Conservation (phyloP, 2,113 vertebrate species). For the Tragelaphus buxtoni region DNA sequence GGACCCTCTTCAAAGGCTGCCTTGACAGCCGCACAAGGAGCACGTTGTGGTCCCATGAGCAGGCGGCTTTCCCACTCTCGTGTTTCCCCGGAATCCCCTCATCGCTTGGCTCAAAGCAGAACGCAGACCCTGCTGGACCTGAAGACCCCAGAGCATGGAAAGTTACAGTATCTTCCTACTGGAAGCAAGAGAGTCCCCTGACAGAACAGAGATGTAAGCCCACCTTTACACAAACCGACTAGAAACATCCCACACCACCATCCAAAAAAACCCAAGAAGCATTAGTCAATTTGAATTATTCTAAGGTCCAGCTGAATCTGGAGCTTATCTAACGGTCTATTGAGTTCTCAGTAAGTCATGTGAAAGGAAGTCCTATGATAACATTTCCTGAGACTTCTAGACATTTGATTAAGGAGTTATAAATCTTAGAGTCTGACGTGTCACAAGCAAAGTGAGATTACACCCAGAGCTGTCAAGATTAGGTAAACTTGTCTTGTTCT, state of each 20-base stretch:
- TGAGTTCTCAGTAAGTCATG: constrained; percentile 88
- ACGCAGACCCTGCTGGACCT: background rate
- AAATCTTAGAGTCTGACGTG: constrained; percentile 90
- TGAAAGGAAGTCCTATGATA: constrained; percentile 88
- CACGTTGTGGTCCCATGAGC: background rate
- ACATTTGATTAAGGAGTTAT: constrained; percentile 92
- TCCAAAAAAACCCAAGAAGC: constrained; percentile 47
- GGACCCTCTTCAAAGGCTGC: background rate
- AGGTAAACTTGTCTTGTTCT: constrained; percentile 90
- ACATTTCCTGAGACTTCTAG: constrained; percentile 89
- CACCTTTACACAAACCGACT: constrained; percentile 15
- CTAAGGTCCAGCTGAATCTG: constrained; percentile 77
- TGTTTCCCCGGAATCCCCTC: background rate
- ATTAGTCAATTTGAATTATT: constrained; percentile 80
- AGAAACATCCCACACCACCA: background rate
- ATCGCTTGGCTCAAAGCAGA: background rate
- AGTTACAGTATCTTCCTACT: background rate
- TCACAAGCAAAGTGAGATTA: constrained; percentile 89
- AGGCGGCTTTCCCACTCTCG: fast-evolving
- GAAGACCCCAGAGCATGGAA: background rate
- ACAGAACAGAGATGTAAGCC: background rate
- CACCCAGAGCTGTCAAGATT: constrained; percentile 91
- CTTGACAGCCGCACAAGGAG: background rate
- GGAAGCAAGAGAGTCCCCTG: background rate
- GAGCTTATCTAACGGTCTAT: constrained; percentile 87